Percentiles rank a stretch among this genome's conserved stretches.
Conservation (phyloP, 2,113 vertebrate genomes). For the Thoracochromis brauschi region DNA sequence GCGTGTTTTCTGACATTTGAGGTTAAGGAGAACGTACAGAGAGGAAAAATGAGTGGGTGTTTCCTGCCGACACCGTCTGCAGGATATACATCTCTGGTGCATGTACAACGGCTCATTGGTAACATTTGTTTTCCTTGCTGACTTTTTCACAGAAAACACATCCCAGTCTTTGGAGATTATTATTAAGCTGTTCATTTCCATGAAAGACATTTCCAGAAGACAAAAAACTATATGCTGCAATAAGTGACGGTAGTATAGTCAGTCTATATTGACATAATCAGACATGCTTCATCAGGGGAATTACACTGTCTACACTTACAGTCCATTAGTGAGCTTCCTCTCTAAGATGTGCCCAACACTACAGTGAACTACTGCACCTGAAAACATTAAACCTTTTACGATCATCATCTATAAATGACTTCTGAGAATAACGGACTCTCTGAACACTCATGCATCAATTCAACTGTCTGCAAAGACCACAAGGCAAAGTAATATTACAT, state of each 20-base stretch:
- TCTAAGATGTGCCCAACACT: neutral
- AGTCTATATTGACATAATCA: neutral
- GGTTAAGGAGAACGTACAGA: neutral
- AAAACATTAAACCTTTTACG: neutral
- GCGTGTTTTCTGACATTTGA: neutral
- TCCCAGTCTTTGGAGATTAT: neutral
- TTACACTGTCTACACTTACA: neutral
- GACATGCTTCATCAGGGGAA: neutral
- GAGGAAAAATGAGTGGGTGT: neutral
- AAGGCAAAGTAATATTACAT: neutral
- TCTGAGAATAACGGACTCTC: neutral
- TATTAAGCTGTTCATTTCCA: neutral
- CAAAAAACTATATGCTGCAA: neutral
- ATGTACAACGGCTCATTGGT: neutral
- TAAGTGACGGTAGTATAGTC: neutral
- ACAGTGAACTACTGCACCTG: neutral
- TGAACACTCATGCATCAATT: neutral
- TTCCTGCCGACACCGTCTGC: neutral
- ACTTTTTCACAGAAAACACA: neutral
- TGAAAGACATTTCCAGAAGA: neutral
- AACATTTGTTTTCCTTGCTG: neutral
- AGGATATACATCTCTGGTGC: neutral
- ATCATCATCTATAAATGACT: neutral
- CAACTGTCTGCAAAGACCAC: neutral
- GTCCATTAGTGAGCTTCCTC: slow-evolving; percentile 11